Evolutionary conservation across 53 echinoderm and acorn worm species (phyloP), one percentile per base, ranked within the genome.

Genomic region (Astropecten irregularis): DNA sequence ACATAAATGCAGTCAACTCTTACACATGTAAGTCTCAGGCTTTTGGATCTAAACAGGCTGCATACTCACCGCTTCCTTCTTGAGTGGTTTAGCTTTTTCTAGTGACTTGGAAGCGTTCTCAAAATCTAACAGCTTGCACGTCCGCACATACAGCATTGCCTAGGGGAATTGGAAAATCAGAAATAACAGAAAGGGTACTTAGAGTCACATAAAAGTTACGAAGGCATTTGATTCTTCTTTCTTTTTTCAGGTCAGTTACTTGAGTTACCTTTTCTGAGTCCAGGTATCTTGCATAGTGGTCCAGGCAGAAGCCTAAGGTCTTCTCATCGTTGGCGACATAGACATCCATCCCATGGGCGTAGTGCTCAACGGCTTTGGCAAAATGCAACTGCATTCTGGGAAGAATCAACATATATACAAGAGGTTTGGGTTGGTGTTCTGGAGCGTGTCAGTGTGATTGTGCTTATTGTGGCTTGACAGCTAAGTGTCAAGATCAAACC

Each of bases 31-130:
- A n/a, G n/a, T n/a, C n/a, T n/a, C n/a, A n/a, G n/a, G n/a, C n/a
- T n/a, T n/a, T n/a, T n/a, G n/a, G n/a, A n/a, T n/a, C n/a, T n/a
- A n/a, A n/a, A n/a, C n/a, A n/a, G n/a, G n/a, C n/a, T n/a, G n/a
- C n/a, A n/a, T 79, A 79, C 99, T 95, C 72, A 99, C 99, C 7
- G 84, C 88, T 67, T 89, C 83, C 60, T 86, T 95, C 66, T 99
- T 99, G 28, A 84, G 86, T 39, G 99, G 99, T 61, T 93, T 93
- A 10, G 99, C 99, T 62, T 99, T 99, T 53, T 99, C 95, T 44
- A 88, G 66, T 0, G 90, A 68, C 69, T 99, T 99, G 15, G 89
- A 68, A 21, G 95, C 92, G 50, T 60, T 99, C 52, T 95, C 92
- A 83, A 88, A 90, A 14, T 99, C 94, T 25, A 95, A 57, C 28